Conservation (phyloP, 2,797 vertebrate species). For the Hafferia zeledoni region DNA sequence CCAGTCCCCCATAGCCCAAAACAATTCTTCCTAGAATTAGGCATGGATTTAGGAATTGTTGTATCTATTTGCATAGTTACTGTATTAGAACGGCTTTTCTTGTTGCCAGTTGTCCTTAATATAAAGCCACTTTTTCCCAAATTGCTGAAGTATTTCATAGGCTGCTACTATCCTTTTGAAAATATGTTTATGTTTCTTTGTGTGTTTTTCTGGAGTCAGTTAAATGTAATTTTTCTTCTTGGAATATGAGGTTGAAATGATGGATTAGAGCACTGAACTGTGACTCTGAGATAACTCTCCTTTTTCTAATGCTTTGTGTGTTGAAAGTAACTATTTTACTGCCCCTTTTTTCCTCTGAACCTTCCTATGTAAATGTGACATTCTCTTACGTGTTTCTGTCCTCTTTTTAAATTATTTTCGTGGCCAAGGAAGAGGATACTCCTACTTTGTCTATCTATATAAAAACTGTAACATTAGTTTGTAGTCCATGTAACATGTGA, state of each 20-base stretch:
- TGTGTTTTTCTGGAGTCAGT: neutral
- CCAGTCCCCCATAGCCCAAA: neutral
- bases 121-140: neutral
- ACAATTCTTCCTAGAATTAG: neutral
- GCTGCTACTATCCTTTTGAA: neutral
- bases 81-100: neutral
- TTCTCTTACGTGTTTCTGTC: neutral
- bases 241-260: neutral
- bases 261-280: neutral
- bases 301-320: neutral
- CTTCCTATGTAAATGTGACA: neutral
- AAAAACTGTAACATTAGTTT: neutral
- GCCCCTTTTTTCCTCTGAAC: neutral
- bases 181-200: neutral
- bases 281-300: neutral
- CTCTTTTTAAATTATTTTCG: neutral
- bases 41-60: neutral
- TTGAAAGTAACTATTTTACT: neutral
- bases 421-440: neutral
- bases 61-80: neutral
- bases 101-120: neutral
- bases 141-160: neutral
- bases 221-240: neutral
- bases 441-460: accelerated
- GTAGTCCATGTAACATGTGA: neutral